Evolutionary conservation across 2,888 invertebrate genomes (phyloP).

Genomic region (Pseudococcus jackbeardsleyi): DNA sequence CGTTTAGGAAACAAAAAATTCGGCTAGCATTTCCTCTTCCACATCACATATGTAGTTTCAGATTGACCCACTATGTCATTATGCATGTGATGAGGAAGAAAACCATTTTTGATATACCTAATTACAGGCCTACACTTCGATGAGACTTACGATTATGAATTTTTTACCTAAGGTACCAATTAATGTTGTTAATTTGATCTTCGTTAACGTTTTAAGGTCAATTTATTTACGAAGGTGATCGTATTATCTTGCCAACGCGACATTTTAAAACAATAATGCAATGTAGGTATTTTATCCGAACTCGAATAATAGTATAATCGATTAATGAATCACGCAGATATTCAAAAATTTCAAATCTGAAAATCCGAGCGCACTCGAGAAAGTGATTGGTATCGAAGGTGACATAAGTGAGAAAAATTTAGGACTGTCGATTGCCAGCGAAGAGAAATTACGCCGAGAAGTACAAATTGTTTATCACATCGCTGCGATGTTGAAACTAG

Average conservation of each 20-base stretch:
- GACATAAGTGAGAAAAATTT: conserved; percentile 79
- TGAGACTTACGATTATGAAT: conserved; percentile 12
- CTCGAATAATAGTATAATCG: background rate
- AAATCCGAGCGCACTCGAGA: conserved; percentile 80
- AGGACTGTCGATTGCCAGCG: conserved; percentile 76
- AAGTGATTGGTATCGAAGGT: conserved; percentile 81
- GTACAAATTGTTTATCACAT: conserved; percentile 91
- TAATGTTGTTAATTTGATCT: background rate
- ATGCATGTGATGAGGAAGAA: background rate
- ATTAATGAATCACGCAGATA: conserved; percentile 50
- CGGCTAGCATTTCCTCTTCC: background rate
- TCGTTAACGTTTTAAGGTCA: background rate
- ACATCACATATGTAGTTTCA: background rate
- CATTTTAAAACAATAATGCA: background rate
- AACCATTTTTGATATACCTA: background rate
- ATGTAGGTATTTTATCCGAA: no score
- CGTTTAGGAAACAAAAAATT: background rate
- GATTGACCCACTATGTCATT: background rate
- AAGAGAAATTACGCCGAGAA: conserved; percentile 76
- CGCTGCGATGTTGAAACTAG: conserved; percentile 93
- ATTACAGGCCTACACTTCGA: background rate
- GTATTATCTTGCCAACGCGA: background rate
- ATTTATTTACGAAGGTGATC: background rate
- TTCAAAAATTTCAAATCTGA: conserved; percentile 73
- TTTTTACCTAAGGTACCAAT: background rate